Evolutionary conservation across 2,888 invertebrate genomes (phyloP).

Genomic region (Pyrrhia umbra): DNA sequence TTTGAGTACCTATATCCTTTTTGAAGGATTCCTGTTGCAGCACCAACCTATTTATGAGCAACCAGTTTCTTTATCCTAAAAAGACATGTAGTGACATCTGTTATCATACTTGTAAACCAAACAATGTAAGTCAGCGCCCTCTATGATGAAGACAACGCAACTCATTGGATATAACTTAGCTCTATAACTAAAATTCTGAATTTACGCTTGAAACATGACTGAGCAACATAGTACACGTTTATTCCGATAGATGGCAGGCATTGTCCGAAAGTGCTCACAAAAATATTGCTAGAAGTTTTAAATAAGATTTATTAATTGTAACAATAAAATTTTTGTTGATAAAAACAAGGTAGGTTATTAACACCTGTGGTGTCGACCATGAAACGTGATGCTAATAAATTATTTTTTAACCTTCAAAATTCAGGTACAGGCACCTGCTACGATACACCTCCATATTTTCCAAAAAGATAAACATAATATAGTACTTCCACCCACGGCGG

Average conservation of each 20-base stretch:
- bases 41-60: too few species aligned
- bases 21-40: too few species aligned
- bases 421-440: too few species aligned
- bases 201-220: neutral
- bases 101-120: neutral
- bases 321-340: too few species aligned
- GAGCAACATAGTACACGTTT: conserved; percentile 1
- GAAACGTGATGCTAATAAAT: conserved; percentile 22
- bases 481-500: too few species aligned
- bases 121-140: neutral
- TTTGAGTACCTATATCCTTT: too few species aligned
- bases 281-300: too few species aligned
- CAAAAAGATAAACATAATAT: too few species aligned
- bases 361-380: neutral
- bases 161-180: neutral
- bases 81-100: conserved; percentile 37
- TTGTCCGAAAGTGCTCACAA: too few species aligned
- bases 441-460: too few species aligned
- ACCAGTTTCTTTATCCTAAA: too few species aligned
- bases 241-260: conserved; percentile 40
- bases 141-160: conserved; percentile 1
- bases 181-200: neutral
- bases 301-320: too few species aligned
- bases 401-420: conserved; percentile 7
- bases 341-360: neutral